Evolutionary conservation across 2,888 invertebrate species (phyloP), one percentile per base, ranked within the genome.

Genomic region (Megamerina dolium): DNA sequence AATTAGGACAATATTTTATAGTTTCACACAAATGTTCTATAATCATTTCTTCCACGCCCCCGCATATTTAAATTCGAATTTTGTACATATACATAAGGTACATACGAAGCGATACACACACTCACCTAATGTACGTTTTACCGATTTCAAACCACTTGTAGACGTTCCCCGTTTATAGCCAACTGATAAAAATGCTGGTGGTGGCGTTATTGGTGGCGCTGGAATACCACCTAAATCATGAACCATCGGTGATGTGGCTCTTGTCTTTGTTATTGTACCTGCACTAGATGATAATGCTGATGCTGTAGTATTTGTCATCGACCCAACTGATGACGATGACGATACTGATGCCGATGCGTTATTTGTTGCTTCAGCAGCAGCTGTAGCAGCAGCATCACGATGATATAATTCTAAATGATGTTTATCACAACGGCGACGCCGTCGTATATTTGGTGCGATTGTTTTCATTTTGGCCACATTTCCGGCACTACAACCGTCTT

Each of bases 161-260:
- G 68, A 60, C 45, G 63, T 56, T 23, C 62, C 55, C 16, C 68
- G 60, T 54, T 75, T 77, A 58, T 79, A 80, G 31, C 79, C 80
- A 18, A 78, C 77, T 4, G 80, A 77, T 39, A 80, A 70, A 59
- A 82, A 82, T 43, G 80, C 81, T 8, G 82, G 81, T 13, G 82
- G 83, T 19, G 82, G 82, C 21, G 82, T 82, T 52, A 82, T 82
- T 20, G 82, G 81, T 20, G 78, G 75, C 49, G 76, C 79, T 38
- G 73, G 72, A 40, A 70, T 61, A 20, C 56, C 60, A 20, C 56
- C 60, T 39, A 63, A 50, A 23, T 65, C 65, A 35, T 58, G 58
- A 27, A 65, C 63, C n/a, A n/a, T n/a, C 6, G 64, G 64, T 4
- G 64, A 62, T 32, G 63, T 60, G 31, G 64, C 63, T 4, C 61